These are phyloP conservation scores for Temnopleurus reevesii DNA, from an alignment of 53 echinoderm and acorn worm species.

Conservation along the genomic window DNA sequence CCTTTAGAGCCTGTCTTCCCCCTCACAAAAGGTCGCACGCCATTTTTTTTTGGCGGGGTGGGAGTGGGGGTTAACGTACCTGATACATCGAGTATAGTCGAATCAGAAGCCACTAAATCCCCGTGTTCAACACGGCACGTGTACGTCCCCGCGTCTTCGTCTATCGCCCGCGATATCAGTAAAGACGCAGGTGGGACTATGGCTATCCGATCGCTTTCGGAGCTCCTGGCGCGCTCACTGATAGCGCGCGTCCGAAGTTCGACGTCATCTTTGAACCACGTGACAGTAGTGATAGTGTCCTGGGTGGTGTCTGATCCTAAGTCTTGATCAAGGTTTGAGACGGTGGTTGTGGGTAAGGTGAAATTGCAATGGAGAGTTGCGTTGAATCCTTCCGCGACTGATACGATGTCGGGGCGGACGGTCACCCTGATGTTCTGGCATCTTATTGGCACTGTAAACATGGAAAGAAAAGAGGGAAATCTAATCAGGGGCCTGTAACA, in stretches of 20 bases:
- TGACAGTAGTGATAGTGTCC: not conserved
- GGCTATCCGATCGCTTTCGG: not conserved
- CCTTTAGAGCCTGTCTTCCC: too few species aligned
- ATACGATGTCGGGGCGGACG: not conserved
- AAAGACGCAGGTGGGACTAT: not conserved
- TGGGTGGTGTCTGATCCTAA: not conserved
- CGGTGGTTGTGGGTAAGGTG: not conserved
- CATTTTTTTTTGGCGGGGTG: too few species aligned
- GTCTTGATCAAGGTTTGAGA: not conserved
- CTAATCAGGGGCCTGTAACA: not conserved
- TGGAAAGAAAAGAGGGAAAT: not conserved
- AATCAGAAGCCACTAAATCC: not conserved
- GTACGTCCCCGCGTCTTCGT: not conserved
- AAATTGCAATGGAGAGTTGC: slow-evolving; percentile 17
- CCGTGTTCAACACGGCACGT: not conserved
- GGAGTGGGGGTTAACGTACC: too few species aligned
- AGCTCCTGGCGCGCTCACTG: not conserved
- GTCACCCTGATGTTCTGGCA: slow-evolving; percentile 5
- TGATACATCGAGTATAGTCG: not conserved
- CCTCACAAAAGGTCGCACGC: too few species aligned
- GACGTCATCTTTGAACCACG: slow-evolving; percentile 13
- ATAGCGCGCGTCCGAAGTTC: not conserved
- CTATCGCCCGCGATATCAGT: not conserved
- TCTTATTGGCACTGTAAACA: not conserved
- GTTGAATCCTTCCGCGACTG: not conserved